Evolutionary conservation across 2,888 invertebrate species (phyloP).

Genomic region (Adineta ricciae): DNA sequence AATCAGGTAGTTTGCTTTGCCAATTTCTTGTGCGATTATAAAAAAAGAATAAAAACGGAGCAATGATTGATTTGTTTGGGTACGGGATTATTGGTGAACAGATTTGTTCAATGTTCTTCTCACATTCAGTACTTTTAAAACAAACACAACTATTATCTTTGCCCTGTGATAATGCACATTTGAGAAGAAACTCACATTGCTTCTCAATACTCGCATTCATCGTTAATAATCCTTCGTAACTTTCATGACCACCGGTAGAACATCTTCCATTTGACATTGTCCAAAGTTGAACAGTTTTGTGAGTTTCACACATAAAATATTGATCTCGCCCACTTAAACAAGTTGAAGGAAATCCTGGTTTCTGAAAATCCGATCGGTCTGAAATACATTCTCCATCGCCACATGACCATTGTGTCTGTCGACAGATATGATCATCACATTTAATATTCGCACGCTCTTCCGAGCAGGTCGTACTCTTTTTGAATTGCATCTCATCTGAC

Average conservation of each 20-base stretch:
- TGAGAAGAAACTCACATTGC: not conserved
- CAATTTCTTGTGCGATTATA: not conserved
- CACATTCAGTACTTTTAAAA: not conserved
- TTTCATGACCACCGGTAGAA: not conserved
- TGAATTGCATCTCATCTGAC: not conserved
- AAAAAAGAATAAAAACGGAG: not conserved
- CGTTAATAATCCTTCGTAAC: not conserved
- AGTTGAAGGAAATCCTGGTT: not conserved
- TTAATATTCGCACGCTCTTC: not conserved
- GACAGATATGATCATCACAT: not conserved
- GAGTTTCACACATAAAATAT: not conserved
- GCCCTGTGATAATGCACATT: not conserved
- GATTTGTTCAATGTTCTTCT: rapidly evolving
- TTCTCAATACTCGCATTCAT: not conserved
- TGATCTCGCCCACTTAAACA: not conserved
- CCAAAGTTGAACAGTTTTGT: not conserved
- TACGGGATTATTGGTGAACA: not conserved
- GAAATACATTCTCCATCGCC: not conserved
- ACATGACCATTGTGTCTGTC: not conserved
- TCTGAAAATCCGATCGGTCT: not conserved
- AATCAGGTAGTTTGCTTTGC: not conserved
- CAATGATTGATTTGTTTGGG: not conserved
- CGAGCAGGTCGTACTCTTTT: not conserved
- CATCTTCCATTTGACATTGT: not conserved
- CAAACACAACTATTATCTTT: not conserved